Conservation (phyloP, 2,113 vertebrate genomes). For the Psophia crepitans region DNA sequence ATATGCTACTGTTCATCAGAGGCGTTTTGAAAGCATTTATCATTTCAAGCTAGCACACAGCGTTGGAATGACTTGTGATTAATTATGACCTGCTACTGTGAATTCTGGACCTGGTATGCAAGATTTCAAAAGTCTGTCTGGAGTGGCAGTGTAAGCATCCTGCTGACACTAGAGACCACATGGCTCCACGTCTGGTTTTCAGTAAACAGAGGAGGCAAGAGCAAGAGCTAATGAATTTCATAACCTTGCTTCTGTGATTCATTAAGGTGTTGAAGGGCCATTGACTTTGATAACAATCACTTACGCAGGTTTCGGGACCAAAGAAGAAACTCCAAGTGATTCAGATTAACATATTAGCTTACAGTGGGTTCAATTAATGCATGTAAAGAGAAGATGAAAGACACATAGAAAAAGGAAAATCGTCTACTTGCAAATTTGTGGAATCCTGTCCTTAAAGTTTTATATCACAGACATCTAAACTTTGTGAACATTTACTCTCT, state of each 20-base stretch:
- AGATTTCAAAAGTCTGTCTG: neutral
- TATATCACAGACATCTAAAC: neutral
- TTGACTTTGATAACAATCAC: constrained; percentile 39
- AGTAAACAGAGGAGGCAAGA: constrained; percentile 10
- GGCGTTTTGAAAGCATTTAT: neutral
- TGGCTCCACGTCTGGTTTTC: neutral
- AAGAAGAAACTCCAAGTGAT: constrained; percentile 25
- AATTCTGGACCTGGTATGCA: neutral
- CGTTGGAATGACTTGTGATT: neutral
- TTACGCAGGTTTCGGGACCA: neutral
- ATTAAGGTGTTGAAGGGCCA: constrained; percentile 9
- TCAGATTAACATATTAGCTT: constrained; percentile 23
- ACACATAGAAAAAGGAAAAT: neutral
- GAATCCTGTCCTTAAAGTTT: neutral
- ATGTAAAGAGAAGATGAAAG: neutral
- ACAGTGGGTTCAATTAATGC: constrained; percentile 22
- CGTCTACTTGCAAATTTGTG: neutral
- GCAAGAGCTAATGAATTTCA: neutral
- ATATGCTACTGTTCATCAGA: neutral
- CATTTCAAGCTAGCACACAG: constrained; percentile 20
- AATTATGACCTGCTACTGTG: constrained; percentile 18
- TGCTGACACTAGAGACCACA: neutral
- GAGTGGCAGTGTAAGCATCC: neutral
- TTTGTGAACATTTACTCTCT: neutral
- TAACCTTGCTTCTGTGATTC: constrained; percentile 43